A percentile compares a stretch with the other conserved stretches of the same genome.
phyloP scores from a whole-genome alignment of 1,140 invertebrate genomes.

The Yoshiicerus persimilis region DNA sequence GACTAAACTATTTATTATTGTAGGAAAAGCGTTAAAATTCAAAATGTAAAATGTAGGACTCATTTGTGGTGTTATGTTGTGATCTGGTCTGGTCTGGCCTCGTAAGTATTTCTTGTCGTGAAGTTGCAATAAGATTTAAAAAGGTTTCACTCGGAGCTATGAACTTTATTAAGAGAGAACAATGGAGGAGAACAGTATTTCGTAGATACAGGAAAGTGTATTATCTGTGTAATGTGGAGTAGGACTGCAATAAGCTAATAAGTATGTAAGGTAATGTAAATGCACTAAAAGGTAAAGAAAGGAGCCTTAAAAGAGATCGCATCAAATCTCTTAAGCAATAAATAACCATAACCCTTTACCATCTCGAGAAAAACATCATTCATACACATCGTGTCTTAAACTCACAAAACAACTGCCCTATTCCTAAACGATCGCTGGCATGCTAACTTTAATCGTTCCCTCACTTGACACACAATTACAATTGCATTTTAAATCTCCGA shows the following conservation, averaged over 20 bases:
- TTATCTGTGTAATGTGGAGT: not conserved
- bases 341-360: not conserved
- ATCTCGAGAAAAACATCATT: not conserved
- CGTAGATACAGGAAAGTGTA: not conserved
- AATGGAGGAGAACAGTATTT: not conserved
- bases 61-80: not conserved
- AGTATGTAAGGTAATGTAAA: not conserved
- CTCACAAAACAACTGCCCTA: not conserved
- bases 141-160: conserved; percentile 4
- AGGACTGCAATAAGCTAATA: not conserved
- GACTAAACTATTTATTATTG: not conserved
- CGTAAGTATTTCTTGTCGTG: not conserved
- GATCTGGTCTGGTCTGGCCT: not conserved
- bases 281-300: not conserved
- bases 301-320: conserved; percentile 11
- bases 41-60: not conserved
- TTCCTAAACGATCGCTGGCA: not conserved
- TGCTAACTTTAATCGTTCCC: conserved; percentile 3
- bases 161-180: not conserved
- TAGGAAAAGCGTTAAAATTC: not conserved
- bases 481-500: not conserved
- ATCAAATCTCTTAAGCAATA: not conserved
- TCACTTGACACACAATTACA: not conserved
- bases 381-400: not conserved
- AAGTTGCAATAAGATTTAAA: conserved; percentile 4